Evolutionary conservation across 1,140 invertebrate genomes (phyloP), one percentile per base, ranked within the genome.

Genomic region (Acromyrmex echinatior): DNA sequence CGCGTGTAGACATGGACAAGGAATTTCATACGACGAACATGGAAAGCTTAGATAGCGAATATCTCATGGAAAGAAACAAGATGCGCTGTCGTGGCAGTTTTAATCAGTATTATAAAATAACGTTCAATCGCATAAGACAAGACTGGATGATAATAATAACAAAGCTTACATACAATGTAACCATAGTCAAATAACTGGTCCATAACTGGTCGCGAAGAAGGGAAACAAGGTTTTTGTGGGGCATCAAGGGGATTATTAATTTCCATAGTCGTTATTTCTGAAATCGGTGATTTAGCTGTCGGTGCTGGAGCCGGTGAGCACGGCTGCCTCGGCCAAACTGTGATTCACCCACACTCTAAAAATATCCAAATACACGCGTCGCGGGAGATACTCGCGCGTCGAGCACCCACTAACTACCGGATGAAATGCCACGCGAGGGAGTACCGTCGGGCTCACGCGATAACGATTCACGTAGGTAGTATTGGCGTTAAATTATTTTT

Each of bases 271-370:
- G 94, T 94, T 95, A 94, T 94, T 95, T 94, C 93, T 94, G 93
- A 94, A 95, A 95, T 94, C 92, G 94, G 93, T 92, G 93, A 94
- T 95, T 94, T 94, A 93, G 91, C 87, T 92, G 88, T 66, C 90
- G 89, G 58, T 86, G 91, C 66, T 45, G 70, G 78, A 87, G 86
- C 77, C 86, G 71, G 70, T 63, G 76, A 86, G 87, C 79, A 84
- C 82, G 79, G 74, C 87, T 79, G 71, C 89, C 66, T 86, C 82
- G 68, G 90, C 93, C 91, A 93, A 93, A 94, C 91, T 90, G 92
- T 94, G 94, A 95, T 95, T 95, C 95, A 95, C 94, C 94, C 94
- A 93, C 93, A 92, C 93, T 93, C 94, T 92, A 92, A 94, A 95
- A 95, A 95, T 95, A 95, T 88, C 92, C 66, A 91, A 91, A 93